Percentiles rank a stretch among this genome's conserved stretches.
Evolutionary conservation across 2,113 vertebrate genomes (phyloP).

Genomic region (Galeopterus variegatus): DNA sequence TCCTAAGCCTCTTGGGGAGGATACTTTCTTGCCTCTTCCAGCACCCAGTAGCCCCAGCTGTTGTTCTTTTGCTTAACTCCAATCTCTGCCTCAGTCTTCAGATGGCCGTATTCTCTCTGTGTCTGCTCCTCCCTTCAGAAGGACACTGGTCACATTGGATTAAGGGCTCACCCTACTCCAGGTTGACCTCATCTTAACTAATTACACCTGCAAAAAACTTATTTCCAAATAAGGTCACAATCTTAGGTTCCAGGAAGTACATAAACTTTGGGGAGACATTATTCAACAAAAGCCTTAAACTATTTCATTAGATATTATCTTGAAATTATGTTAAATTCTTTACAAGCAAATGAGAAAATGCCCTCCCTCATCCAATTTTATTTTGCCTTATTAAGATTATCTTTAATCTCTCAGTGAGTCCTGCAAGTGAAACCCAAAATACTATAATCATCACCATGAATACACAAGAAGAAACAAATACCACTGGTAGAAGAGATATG

Average conservation of each 20-base stretch:
- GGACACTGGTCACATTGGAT: background rate
- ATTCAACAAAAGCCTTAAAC: background rate
- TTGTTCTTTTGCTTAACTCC: background rate
- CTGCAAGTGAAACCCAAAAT: too few species aligned
- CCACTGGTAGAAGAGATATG: too few species aligned
- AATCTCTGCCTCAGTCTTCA: background rate
- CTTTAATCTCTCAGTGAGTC: too few species aligned
- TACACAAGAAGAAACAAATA: too few species aligned
- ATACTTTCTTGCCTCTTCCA: background rate
- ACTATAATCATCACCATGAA: too few species aligned
- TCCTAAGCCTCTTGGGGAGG: background rate
- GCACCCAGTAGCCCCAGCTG: background rate
- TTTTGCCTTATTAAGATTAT: background rate
- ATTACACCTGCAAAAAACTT: background rate
- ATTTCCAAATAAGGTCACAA: conserved; percentile 52
- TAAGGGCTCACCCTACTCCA: background rate
- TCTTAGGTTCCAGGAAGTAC: conserved; percentile 2
- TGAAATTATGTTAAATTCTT: conserved; percentile 34
- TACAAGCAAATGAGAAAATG: conserved; percentile 13
- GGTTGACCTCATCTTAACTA: conserved; percentile 7
- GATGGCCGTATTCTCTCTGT: background rate
- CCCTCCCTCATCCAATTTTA: background rate
- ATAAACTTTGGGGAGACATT: background rate
- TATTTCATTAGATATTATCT: background rate
- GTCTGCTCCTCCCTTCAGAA: background rate